Base-by-base conservation (phyloP, 2,797 vertebrate genomes). In the Emys orbicularis region DNA sequence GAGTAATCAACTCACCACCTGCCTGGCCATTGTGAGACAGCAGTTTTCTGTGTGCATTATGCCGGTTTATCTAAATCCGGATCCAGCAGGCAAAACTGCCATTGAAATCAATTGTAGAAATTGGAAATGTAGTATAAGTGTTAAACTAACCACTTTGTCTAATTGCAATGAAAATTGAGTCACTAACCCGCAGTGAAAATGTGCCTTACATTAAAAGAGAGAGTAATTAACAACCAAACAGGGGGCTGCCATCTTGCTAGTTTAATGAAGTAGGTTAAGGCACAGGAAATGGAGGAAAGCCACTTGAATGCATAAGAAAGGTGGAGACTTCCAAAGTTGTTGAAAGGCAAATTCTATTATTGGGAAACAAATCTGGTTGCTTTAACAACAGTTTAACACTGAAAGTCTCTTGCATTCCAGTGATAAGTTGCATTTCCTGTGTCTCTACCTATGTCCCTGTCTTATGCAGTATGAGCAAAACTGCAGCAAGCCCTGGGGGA, bases 161-260 rank as follows among this genome's bases (percentile, higher is more conserved):
- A 95, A 97, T 96, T 95, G 90, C 41, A 96, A 77, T 90, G 83
- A 94, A 90, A 93, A 87, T 3, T 52, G 87, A 96, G 77, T 80
- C 56, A 81, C 57, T 90, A 97, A 79, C 31, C 37, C 59, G 59
- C 89, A 86, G 50, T 90, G 83, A 96, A 97, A 97, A 96, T 49
- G 37, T 37, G 57, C 88, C 88, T 92, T 93, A 79, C 29, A 34
- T 79, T 41, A 86, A 94, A 96, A 91, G 54, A 81, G 79, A 89
- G 53, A 93, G 53, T 93, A 88, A 97, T 97, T 97, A 97, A 95
- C 61, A 54, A 85, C 91, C 81, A 93, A 93, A 49, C n/a, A 81
- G 41, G 81, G 72, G 91, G 59, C 61, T 88, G 68, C 86, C 57
- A 91, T 90, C 91, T 94, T 1, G 0, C 56, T 77, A 79, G 61